Evolutionary conservation across 1,140 invertebrate genomes (phyloP).

Genomic region (Chionoecetes opilio): DNA sequence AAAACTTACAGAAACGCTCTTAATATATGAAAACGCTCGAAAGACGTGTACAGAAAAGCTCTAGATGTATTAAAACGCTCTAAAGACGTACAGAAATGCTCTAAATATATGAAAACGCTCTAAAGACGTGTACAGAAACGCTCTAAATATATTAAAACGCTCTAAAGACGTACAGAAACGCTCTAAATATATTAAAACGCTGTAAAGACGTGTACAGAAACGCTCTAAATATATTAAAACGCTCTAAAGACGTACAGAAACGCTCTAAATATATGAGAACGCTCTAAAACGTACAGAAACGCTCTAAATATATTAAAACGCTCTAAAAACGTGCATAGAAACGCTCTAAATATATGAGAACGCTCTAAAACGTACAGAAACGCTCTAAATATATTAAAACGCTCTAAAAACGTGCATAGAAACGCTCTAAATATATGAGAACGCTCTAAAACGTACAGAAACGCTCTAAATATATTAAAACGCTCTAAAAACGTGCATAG

Average conservation of each 20-base stretch:
- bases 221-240: too few species aligned
- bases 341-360: too few species aligned
- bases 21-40: background rate
- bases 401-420: background rate
- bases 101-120: background rate
- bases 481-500: background rate
- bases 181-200: too few species aligned
- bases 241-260: background rate
- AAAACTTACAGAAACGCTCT: too few species aligned
- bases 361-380: background rate
- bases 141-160: too few species aligned
- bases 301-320: too few species aligned
- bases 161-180: background rate
- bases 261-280: too few species aligned
- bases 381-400: too few species aligned
- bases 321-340: background rate
- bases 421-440: too few species aligned
- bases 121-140: background rate
- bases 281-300: background rate
- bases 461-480: too few species aligned
- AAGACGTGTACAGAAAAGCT: background rate
- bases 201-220: background rate
- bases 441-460: background rate
- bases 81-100: too few species aligned
- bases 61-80: background rate